A percentile compares a stretch with the other conserved stretches of the same genome.
These are phyloP conservation scores for Clusia tigrina DNA, from an alignment of 2,888 invertebrate species.

Conservation along the genomic window DNA sequence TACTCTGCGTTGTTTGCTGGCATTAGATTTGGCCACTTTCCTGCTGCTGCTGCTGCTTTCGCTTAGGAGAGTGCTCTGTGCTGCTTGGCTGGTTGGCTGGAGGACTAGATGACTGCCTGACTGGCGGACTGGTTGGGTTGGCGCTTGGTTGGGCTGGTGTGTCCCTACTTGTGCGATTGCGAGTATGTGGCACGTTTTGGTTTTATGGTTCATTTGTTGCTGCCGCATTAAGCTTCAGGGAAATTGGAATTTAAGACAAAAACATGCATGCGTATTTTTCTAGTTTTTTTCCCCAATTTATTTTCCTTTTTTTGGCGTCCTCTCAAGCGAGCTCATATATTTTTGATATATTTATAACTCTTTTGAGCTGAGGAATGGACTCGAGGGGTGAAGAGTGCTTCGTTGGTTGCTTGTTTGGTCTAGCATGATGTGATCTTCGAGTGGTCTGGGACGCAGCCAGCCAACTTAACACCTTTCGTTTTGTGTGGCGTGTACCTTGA, in stretches of 20 bases:
- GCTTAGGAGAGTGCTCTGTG: slow-evolving; percentile 5
- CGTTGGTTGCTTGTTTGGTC: too few species aligned
- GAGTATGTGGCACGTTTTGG: slow-evolving; percentile 52
- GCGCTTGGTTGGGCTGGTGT: background rate
- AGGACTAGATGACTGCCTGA: too few species aligned
- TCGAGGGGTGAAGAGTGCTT: too few species aligned
- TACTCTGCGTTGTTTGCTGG: background rate
- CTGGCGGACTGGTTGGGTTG: too few species aligned
- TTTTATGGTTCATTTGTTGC: slow-evolving; percentile 49
- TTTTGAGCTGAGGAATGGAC: too few species aligned
- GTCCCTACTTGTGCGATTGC: background rate
- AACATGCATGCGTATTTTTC: background rate
- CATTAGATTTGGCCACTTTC: slow-evolving; percentile 11
- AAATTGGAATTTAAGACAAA: slow-evolving; percentile 39
- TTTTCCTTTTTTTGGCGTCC: slow-evolving; percentile 43
- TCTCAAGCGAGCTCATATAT: background rate
- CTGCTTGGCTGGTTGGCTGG: too few species aligned
- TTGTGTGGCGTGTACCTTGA: slow-evolving; percentile 15
- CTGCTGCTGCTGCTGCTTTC: background rate
- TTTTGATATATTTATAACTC: slow-evolving; percentile 13
- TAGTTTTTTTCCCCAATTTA: background rate
- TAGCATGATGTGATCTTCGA: background rate
- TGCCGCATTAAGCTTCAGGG: slow-evolving; percentile 19
- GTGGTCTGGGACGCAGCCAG: slow-evolving; percentile 4
- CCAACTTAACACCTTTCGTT: slow-evolving; percentile 30